These are phyloP conservation scores for Rousettus leschenaultii DNA, from an alignment of 2,113 vertebrate genomes.

Conservation along the genomic window DNA sequence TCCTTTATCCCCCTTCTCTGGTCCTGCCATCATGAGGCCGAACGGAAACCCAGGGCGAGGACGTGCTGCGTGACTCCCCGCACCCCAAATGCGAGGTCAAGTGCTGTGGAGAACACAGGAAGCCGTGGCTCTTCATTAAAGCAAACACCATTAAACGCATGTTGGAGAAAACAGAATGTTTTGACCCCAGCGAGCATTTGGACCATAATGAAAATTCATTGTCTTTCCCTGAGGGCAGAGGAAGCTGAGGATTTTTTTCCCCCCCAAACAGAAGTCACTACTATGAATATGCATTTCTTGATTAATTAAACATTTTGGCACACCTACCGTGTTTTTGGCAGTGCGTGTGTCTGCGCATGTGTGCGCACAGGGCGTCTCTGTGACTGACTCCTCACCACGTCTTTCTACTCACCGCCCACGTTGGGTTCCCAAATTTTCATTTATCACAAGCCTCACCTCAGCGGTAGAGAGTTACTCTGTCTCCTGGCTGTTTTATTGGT, in stretches of 20 bases:
- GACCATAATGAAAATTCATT: slow-evolving; percentile 65
- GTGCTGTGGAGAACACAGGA: slow-evolving; percentile 31
- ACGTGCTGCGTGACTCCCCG: slow-evolving; percentile 8
- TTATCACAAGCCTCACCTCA: background rate
- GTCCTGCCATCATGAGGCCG: background rate
- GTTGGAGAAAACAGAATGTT: slow-evolving; percentile 56
- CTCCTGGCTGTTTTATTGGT: background rate
- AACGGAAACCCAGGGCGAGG: slow-evolving; percentile 42
- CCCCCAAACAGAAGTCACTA: background rate
- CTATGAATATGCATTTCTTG: slow-evolving; percentile 6
- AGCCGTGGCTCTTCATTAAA: slow-evolving; percentile 71
- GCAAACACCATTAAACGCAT: slow-evolving; percentile 69
- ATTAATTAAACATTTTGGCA: background rate
- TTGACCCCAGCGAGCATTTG: slow-evolving; percentile 67
- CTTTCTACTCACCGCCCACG: background rate
- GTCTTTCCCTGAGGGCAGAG: background rate
- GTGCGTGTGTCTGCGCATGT: no score
- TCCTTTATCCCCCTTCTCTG: slow-evolving; percentile 33
- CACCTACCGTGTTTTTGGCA: background rate
- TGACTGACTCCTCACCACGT: accelerated
- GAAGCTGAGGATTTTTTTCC: background rate
- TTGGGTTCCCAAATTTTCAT: background rate
- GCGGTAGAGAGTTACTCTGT: background rate
- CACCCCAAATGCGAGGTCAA: slow-evolving; percentile 50
- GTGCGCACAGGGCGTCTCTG: accelerated